Evolutionary conservation across 53 echinoderm and acorn worm species (phyloP).

Genomic region (Echinarachnius parma): DNA sequence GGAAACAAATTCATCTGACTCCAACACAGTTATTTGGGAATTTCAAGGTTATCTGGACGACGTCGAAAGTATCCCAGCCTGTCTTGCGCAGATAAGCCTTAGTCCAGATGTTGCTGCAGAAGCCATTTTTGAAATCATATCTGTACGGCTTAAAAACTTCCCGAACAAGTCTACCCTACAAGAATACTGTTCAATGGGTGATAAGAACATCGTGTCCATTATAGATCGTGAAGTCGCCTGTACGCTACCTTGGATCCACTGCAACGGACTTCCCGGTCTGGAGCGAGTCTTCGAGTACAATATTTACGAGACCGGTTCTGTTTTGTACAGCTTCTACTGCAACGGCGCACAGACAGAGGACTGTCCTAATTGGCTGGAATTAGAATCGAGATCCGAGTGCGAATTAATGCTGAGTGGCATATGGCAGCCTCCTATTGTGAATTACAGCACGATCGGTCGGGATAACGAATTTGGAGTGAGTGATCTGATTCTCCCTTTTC

Average conservation of each 20-base stretch:
- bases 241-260: not conserved
- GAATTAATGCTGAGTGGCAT: no score
- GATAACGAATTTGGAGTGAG: no score
- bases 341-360: no score
- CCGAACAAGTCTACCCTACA: not conserved
- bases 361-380: no score
- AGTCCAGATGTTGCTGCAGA: not conserved
- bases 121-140: not conserved
- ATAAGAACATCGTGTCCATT: not conserved
- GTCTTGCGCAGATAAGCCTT: not conserved
- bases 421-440: not conserved
- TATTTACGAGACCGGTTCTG: not conserved
- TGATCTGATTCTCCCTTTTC: not conserved
- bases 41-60: conserved; percentile 3
- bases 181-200: not conserved
- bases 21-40: no score
- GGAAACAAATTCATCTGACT: no score
- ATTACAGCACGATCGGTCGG: not conserved
- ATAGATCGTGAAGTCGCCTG: not conserved
- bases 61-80: conserved; percentile 8
- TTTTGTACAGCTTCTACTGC: conserved; percentile 27
- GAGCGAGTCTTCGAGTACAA: not conserved
- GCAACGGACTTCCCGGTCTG: not conserved
- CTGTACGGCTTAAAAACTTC: conserved; percentile 1
- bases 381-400: not conserved